A percentile compares a stretch with the other conserved stretches of the same genome.
Conservation (phyloP, 2,797 vertebrate genomes). For the Cephalopachus bancanus region DNA sequence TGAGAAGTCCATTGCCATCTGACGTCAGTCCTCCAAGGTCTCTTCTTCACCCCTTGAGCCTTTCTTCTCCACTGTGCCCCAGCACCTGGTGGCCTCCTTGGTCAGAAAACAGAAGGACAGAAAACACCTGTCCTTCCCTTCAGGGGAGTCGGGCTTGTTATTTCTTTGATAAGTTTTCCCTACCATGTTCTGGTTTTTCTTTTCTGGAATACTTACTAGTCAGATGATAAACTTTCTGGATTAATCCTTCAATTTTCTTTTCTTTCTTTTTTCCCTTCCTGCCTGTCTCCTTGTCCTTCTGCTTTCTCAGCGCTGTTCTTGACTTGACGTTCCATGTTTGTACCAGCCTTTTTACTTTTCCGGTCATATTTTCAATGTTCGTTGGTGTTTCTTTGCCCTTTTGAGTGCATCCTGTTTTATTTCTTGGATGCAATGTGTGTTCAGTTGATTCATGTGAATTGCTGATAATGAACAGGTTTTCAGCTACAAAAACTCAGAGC, state of each 20-base stretch:
- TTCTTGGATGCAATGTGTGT: fast-evolving
- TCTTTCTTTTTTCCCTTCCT: not conserved
- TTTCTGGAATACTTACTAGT: not conserved
- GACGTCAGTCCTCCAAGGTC: not conserved
- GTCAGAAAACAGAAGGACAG: no score
- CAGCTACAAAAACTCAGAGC: not conserved
- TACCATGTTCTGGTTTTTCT: not conserved
- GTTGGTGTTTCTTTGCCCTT: not conserved
- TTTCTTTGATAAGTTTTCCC: not conserved
- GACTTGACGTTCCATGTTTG: not conserved
- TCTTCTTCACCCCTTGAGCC: not conserved
- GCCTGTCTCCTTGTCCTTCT: not conserved
- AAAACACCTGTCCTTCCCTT: no score
- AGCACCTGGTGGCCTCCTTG: fast-evolving
- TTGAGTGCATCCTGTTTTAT: not conserved
- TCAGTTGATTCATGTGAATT: fast-evolving
- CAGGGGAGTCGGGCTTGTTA: not conserved
- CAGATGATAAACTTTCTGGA: not conserved
- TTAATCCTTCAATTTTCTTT: not conserved
- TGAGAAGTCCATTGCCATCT: not conserved
- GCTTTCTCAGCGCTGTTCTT: not conserved
- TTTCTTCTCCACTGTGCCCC: fast-evolving
- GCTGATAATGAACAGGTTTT: not conserved
- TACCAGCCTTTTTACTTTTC: not conserved
- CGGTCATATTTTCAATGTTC: fast-evolving